These are phyloP conservation scores for Heliconius aoede DNA, from an alignment of 2,888 invertebrate species.

Conservation along the genomic window DNA sequence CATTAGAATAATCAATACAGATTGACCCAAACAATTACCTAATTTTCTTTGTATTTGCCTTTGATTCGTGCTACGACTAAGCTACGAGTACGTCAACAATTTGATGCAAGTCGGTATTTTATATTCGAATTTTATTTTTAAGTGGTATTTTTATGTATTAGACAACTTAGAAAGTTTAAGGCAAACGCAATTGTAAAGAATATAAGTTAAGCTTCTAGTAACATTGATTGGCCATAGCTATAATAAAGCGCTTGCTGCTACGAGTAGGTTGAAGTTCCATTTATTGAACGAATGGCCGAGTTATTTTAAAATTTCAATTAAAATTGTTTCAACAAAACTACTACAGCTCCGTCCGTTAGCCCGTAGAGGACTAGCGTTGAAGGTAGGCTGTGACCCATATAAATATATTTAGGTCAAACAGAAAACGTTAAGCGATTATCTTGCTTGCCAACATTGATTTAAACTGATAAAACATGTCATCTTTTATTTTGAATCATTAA, in stretches of 20 bases:
- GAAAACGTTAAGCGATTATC: slow-evolving; percentile 56
- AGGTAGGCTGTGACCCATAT: slow-evolving; percentile 67
- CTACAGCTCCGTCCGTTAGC: slow-evolving; percentile 51
- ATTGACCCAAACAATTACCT: slow-evolving; percentile 37
- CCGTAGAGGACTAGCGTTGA: slow-evolving; percentile 44
- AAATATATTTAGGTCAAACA: slow-evolving; percentile 75
- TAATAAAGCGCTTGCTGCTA: slow-evolving; percentile 20
- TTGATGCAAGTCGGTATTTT: neutral
- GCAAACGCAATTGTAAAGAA: neutral
- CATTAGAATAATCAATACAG: slow-evolving; percentile 43
- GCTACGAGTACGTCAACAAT: neutral
- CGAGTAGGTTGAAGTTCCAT: slow-evolving; percentile 40
- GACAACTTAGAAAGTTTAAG: neutral
- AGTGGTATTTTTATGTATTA: no score
- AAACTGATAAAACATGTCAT: neutral
- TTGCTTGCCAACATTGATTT: slow-evolving; percentile 49
- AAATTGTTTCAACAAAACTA: slow-evolving; percentile 59
- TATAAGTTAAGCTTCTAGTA: slow-evolving; percentile 9
- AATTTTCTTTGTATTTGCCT: slow-evolving; percentile 18
- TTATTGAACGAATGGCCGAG: slow-evolving; percentile 41
- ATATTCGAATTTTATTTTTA: no score
- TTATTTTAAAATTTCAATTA: slow-evolving; percentile 62
- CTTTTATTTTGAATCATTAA: neutral
- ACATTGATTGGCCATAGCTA: slow-evolving; percentile 12
- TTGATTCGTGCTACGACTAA: neutral